phyloP scores from a whole-genome alignment of 2,888 invertebrate species.

The Parascotia fuliginaria region DNA sequence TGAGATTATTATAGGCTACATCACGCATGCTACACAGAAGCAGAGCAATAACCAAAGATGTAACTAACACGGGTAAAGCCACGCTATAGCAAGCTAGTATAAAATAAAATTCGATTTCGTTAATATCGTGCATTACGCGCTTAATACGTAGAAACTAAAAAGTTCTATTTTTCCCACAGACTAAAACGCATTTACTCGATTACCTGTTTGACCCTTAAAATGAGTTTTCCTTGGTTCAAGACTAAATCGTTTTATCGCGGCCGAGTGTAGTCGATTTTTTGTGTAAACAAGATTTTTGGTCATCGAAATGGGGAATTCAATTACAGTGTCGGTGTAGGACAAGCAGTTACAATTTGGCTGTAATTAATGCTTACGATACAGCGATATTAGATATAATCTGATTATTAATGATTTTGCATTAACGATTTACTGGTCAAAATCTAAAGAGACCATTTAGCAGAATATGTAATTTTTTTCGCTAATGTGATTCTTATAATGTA shows the following conservation, averaged over 20 bases:
- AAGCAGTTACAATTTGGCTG: not conserved
- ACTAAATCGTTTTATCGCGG: conserved; percentile 32
- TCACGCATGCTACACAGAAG: too few relatives aligned
- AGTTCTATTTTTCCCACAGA: conserved; percentile 15
- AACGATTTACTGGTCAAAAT: too few relatives aligned
- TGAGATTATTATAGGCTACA: too few relatives aligned
- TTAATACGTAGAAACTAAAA: conserved; percentile 1
- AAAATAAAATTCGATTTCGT: conserved; percentile 4
- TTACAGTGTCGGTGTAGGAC: too few relatives aligned
- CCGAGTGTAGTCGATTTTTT: conserved; percentile 11
- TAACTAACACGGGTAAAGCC: too few relatives aligned
- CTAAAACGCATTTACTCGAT: conserved; percentile 30
- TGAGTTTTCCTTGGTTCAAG: conserved; percentile 26
- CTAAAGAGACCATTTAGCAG: too few relatives aligned
- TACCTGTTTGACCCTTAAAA: conserved; percentile 38
- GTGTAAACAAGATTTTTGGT: conserved; percentile 11
- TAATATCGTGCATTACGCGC: conserved; percentile 9
- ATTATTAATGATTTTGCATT: too few relatives aligned
- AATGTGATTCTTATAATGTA: too few relatives aligned
- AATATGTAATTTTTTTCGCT: too few relatives aligned
- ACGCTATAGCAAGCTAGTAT: not conserved
- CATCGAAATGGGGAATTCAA: conserved; percentile 8
- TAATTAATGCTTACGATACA: not conserved
- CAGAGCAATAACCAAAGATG: too few relatives aligned
- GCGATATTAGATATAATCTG: too few relatives aligned